Evolutionary conservation across 1,140 invertebrate genomes (phyloP), one percentile per base, ranked within the genome.

Genomic region (Aphelenchoides besseyi): DNA sequence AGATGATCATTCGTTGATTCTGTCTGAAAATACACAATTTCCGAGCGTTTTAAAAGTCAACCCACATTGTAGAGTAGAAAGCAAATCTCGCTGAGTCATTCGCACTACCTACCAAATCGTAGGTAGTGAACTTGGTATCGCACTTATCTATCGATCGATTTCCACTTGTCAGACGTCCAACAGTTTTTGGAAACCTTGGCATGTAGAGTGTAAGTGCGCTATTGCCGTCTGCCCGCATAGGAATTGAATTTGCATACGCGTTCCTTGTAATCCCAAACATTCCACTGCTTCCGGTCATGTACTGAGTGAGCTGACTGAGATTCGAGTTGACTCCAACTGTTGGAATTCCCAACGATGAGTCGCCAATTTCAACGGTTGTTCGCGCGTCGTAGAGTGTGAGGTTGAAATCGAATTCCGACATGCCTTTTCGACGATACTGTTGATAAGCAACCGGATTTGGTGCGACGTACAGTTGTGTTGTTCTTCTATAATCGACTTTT

Each of bases 171-270:
- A 59, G 32, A 8, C 55, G 5, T 23, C 55, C 55, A 8, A 5
- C 5, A 33, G 55, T 59, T 28, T 28, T 33, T 33, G 55, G 55
- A 8, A 59, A 59, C 18, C 55, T 59, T 8, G 55, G 55, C 55
- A 18, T 59, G 55, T 59, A 33, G 23, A 59, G 55, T 29, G 55
- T 59, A 5, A 59, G 55, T 29, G 23, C 23, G 55, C 5, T 8
- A 33, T 59, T 23, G 26, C 5, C 55, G 16, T 59, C 12, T 5
- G 55, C 32, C 5, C 18, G 5, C 55, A 59, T 59, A 12, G 55
- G 18, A 23, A 59, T 59, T 33, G 55, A 8, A 33, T 59, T 59
- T 5, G 55, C 55, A 33, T 59, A 59, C 5, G 5, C 5, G 23
- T 33, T 59, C 5, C 55, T 5, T 59, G 5, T 5, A 33, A 59